Evolutionary conservation across 2,113 vertebrate genomes (phyloP).

Genomic region (Prinia subflava): DNA sequence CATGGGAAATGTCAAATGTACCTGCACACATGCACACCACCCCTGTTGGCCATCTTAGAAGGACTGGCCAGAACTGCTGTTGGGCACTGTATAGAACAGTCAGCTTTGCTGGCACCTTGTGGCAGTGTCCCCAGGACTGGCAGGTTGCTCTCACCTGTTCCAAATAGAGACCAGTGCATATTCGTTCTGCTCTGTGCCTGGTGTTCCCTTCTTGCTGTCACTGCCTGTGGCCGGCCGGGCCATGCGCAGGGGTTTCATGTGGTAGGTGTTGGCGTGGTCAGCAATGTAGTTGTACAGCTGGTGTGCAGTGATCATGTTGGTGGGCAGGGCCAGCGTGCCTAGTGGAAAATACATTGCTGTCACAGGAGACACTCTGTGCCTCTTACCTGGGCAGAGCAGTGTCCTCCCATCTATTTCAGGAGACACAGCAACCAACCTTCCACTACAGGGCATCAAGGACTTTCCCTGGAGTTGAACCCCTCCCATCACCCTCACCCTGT

Average conservation of each 20-base stretch:
- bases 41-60: not conserved
- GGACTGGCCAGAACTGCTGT: not conserved
- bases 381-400: not conserved
- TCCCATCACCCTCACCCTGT: not conserved
- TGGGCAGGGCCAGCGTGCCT: slow-evolving; percentile 89
- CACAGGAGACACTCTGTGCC: not conserved
- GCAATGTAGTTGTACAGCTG: slow-evolving; percentile 98
- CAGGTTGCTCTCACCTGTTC: slow-evolving; percentile 81
- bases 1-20: not conserved
- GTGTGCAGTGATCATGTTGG: slow-evolving; percentile 93
- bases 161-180: slow-evolving; percentile 94
- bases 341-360: not conserved
- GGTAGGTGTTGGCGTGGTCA: slow-evolving; percentile 91
- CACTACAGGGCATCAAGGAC: not conserved
- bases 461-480: not conserved
- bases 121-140: not conserved
- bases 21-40: accelerated
- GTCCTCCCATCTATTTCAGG: not conserved
- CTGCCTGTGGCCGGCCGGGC: slow-evolving; percentile 71
- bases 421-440: not conserved
- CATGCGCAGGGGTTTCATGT: slow-evolving; percentile 96
- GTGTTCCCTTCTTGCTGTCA: slow-evolving; percentile 79
- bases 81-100: not conserved
- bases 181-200: slow-evolving; percentile 84
- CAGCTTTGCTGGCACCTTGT: not conserved